Evolutionary conservation across 2,888 invertebrate species (phyloP), one percentile per base, ranked within the genome.

Genomic region (Cosmia pyralina): DNA sequence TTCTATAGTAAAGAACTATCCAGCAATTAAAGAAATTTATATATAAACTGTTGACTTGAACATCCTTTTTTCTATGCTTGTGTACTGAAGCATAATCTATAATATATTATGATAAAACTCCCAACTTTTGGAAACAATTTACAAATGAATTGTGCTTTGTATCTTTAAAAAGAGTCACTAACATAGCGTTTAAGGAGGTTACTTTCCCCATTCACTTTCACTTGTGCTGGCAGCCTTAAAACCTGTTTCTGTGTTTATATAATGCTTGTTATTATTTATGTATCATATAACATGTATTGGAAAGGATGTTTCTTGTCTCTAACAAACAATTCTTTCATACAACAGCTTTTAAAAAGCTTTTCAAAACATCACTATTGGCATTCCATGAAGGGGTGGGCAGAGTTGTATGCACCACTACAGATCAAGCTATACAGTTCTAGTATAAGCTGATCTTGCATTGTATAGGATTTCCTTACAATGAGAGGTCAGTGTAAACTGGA

Each of bases 251-350:
- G 0, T 38, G 4, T 58, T 65, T 59, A 73, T 38, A 17, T 57
- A 72, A 75, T 6, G 8, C 59, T 53, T 79, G 48, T 65, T 65
- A 65, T 79, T 72, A 70, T 77, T 50, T 48, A n/a, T 53, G 22
- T 55, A 41, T 76, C 53, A 52, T 28, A 11, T 41, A 59, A 69
- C 19, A 19, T 48, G 7, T 19, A 10, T 69, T 60, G 41, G 53
- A 60, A 34, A 70, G 34, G 60, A 58, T 53, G 5, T 0, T 53
- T 1, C 13, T 22, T 15, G 6, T 53, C 13, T 52, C 4, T 13
- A 53, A 13, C 5, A 53, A 53, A 22, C 0, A 22, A 53, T 41
- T 41, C 7, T 41, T 41, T 41, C 41, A 41, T 6, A 38, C 38
- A 38, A 38, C 38, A 38, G 38, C 38, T 38, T 38, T 38, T 38